phyloP scores from a whole-genome alignment of 2,113 vertebrate genomes.

The Formicarius rufipectus region DNA sequence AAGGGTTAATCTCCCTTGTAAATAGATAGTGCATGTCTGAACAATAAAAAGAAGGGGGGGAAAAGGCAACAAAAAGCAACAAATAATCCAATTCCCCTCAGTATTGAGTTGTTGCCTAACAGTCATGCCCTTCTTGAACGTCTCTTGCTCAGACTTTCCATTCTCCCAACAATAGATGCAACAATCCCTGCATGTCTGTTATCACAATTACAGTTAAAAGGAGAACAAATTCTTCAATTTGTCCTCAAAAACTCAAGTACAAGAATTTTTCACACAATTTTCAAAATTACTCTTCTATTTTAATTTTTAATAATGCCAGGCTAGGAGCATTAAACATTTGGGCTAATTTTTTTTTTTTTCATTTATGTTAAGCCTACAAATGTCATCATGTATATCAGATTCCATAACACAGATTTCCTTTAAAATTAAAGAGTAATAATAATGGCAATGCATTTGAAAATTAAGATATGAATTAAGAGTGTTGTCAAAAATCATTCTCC shows the following conservation, averaged over 20 bases:
- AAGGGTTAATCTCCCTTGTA: background rate
- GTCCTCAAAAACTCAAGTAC: background rate
- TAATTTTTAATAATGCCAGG: background rate
- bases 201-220: background rate
- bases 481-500: background rate
- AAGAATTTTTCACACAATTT: background rate
- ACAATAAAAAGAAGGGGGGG: background rate
- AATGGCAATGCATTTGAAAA: background rate
- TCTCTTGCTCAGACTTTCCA: background rate
- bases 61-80: background rate
- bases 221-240: background rate
- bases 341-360: background rate
- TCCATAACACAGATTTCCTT: background rate
- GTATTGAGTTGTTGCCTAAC: background rate
- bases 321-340: background rate
- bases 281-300: background rate
- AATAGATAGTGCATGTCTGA: background rate
- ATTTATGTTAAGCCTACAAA: background rate
- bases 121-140: background rate
- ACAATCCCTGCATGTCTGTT: background rate
- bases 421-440: background rate
- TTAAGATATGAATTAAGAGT: background rate
- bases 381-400: background rate
- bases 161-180: background rate
- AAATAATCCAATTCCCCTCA: background rate